Conservation (phyloP, 2,113 vertebrate species). For the Eolophus roseicapilla region DNA sequence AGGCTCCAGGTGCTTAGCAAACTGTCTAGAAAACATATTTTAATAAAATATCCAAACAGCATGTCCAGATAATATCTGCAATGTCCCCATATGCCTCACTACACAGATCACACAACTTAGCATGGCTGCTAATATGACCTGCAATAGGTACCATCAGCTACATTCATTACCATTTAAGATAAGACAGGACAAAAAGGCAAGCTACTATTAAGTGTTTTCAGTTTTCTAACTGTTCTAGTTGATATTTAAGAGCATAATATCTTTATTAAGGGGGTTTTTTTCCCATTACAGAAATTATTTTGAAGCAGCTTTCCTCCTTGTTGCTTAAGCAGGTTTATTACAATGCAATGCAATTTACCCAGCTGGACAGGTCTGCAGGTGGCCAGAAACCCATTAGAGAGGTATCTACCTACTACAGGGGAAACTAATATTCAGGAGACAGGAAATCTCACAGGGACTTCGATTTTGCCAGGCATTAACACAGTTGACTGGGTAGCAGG, state of each 20-base stretch:
- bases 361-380: conserved; percentile 69
- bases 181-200: conserved; percentile 10
- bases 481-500: conserved; percentile 71
- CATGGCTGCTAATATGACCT: not conserved
- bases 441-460: conserved; percentile 63
- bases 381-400: conserved; percentile 66
- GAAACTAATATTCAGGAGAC: conserved; percentile 67
- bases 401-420: conserved; percentile 56
- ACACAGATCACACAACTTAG: not conserved
- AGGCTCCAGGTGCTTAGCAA: conserved; percentile 29
- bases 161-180: not conserved
- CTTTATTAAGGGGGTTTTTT: conserved; percentile 6
- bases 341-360: conserved; percentile 50
- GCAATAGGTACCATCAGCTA: not conserved
- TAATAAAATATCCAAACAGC: conserved; percentile 38
- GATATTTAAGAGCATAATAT: conserved; percentile 29
- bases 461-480: conserved; percentile 64
- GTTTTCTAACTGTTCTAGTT: conserved; percentile 13
- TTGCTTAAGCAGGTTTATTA: conserved; percentile 58
- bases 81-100: conserved; percentile 39
- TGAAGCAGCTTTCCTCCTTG: conserved; percentile 9
- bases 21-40: conserved; percentile 8
- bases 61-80: conserved; percentile 34
- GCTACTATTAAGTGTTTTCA: not conserved
- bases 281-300: conserved; percentile 37